Base-by-base conservation (phyloP, 2,113 vertebrate genomes). In the Pollachius pollachius region DNA sequence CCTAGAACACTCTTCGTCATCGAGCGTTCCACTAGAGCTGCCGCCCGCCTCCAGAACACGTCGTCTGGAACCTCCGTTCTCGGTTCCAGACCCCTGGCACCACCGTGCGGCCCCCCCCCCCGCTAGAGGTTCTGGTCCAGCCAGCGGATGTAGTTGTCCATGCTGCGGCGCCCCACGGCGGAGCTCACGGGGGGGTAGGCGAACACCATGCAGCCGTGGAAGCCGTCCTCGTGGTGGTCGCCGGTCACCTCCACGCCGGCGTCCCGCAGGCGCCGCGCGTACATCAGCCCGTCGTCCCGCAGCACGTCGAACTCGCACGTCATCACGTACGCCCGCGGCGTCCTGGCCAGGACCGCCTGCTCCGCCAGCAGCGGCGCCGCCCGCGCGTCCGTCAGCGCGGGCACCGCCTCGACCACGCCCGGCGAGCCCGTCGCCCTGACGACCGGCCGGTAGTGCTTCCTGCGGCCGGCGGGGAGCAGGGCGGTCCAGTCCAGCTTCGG, bases 201-300 rank as follows among this genome's bases (percentile, higher is more conserved):
- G 61, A 98, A 99, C 72, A 95, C 92, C 93, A 99, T 93, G 85
- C 95, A 98, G 41, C 95, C 97, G 0, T 99, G 97, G 75, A 99
- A 99, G 18, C 96, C 95, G 65, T 98, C 95, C 52, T 94, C 89
- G 1, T 96, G 93, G 88, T 99, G 95, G 61, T 98, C 96, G 0
- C 90, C 90, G 13, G 94, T 96, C 79, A 99, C 96, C 0, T 89
- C 64, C 21, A 99, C 94, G 0, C 95, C 95, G 0, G 92, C 95
- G 0, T 91, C 90, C 90, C 93, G 90, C 81, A 99, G 75, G 5
- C 96, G 94, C 57, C 81, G 83, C 5, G 88, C 95, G 3, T 99
- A 98, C 96, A 99, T 96, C 72, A 94, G 82, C 0, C 97, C 97
- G 0, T 99, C 97, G 0, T 99, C 97, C 48, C 97, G 86, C 69